Evolutionary conservation across 2,888 invertebrate genomes (phyloP).

Genomic region (Acanthopleura granulata): DNA sequence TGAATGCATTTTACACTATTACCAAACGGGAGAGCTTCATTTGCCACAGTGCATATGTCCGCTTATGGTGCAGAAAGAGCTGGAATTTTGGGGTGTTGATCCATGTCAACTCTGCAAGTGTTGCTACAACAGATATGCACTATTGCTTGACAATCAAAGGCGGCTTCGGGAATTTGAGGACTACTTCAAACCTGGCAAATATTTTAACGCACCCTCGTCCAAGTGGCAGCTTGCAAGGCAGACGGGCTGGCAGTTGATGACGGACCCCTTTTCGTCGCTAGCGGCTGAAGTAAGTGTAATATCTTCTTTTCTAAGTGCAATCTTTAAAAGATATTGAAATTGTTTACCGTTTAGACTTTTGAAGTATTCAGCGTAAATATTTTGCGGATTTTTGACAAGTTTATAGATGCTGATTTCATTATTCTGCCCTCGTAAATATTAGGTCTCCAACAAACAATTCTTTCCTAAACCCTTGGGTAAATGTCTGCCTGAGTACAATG

Average conservation of each 20-base stretch:
- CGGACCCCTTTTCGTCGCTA: constrained; percentile 33
- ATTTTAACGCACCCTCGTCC: not conserved
- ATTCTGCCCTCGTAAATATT: no score
- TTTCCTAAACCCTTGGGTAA: no score
- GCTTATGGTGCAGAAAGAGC: not conserved
- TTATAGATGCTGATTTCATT: no score
- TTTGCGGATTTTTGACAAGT: no score
- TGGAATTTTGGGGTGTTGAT: constrained; percentile 14
- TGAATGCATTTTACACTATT: not conserved
- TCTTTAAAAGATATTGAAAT: not conserved
- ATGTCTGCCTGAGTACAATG: no score
- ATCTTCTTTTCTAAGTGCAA: not conserved
- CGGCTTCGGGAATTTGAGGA: not conserved
- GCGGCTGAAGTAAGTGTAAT: constrained; percentile 30
- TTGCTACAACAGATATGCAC: constrained; percentile 8
- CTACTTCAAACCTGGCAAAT: not conserved
- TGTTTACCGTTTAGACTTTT: no score
- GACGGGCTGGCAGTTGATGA: constrained; percentile 30
- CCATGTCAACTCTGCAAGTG: not conserved
- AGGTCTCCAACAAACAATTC: no score
- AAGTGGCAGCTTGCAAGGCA: constrained; percentile 23
- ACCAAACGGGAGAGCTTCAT: constrained; percentile 11
- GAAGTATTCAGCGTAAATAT: no score
- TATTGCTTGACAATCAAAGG: not conserved
- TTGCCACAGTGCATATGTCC: constrained; percentile 8